Conservation (phyloP, 2,113 vertebrate genomes). For the Indicator indicator region DNA sequence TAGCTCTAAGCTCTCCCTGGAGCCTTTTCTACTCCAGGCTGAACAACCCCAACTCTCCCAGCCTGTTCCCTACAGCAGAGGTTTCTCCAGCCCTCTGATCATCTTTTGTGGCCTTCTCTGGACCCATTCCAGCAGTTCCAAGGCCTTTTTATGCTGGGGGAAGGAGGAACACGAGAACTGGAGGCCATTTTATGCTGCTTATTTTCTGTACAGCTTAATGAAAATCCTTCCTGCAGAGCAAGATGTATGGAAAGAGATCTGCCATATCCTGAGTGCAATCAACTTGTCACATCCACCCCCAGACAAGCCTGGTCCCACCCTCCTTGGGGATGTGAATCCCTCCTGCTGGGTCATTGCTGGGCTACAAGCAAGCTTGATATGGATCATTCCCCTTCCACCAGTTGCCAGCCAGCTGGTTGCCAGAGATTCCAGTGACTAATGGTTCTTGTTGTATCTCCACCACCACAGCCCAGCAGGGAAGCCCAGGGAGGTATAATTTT, state of each 20-base stretch:
- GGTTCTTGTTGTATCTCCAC: background rate
- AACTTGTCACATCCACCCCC: background rate
- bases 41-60: too few species aligned
- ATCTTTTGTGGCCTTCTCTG: too few species aligned
- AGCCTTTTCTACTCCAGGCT: too few species aligned
- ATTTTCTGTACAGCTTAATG: background rate
- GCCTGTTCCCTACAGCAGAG: too few species aligned
- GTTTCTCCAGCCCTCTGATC: too few species aligned
- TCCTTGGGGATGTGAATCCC: background rate
- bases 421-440: background rate
- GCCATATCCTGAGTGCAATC: background rate
- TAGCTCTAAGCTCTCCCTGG: too few species aligned
- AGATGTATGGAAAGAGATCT: background rate
- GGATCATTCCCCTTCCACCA: background rate
- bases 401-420: background rate
- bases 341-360: background rate
- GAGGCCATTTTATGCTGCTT: background rate
- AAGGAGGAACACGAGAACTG: too few species aligned
- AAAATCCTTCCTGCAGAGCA: background rate
- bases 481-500: background rate
- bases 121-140: too few species aligned
- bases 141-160: too few species aligned
- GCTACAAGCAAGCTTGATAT: background rate
- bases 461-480: background rate
- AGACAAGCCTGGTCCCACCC: background rate